Conservation (phyloP, 2,113 vertebrate genomes). For the Connochaetes taurinus region DNA sequence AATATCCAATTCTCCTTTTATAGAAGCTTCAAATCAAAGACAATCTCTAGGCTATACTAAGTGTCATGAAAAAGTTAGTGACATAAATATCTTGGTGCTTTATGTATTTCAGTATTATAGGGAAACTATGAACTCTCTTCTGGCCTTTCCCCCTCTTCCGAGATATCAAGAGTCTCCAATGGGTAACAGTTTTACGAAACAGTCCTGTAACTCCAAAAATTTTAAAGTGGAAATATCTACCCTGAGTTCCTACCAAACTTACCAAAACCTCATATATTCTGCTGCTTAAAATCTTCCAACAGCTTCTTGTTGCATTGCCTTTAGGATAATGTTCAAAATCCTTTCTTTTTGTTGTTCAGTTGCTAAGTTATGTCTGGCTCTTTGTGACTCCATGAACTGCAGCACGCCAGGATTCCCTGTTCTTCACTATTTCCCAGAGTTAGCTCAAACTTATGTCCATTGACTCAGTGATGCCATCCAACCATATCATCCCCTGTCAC, state of each 20-base stretch:
- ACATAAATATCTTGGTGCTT: not conserved
- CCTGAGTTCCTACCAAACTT: not conserved
- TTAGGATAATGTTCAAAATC: not conserved
- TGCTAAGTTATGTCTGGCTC: not conserved
- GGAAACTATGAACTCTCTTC: not conserved
- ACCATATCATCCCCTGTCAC: not conserved
- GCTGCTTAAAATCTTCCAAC: not conserved
- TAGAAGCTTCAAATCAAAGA: not conserved
- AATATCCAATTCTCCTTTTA: not conserved
- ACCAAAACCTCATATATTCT: not conserved
- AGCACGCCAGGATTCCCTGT: not conserved
- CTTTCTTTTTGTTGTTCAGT: not conserved
- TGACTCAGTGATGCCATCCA: not conserved
- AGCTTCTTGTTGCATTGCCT: not conserved
- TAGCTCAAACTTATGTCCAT: not conserved
- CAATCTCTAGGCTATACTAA: not conserved
- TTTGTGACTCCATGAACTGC: not conserved
- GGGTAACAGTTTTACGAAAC: not conserved
- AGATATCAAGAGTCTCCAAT: not conserved
- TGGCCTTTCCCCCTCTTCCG: not conserved
- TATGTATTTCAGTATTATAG: not conserved
- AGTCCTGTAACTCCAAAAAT: not conserved
- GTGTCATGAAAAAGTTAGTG: not conserved
- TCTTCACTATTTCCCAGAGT: not conserved
- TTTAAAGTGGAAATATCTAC: not conserved